These are phyloP conservation scores for Drosophila siamana DNA, from an alignment of 2,888 invertebrate genomes.

Conservation along the genomic window DNA sequence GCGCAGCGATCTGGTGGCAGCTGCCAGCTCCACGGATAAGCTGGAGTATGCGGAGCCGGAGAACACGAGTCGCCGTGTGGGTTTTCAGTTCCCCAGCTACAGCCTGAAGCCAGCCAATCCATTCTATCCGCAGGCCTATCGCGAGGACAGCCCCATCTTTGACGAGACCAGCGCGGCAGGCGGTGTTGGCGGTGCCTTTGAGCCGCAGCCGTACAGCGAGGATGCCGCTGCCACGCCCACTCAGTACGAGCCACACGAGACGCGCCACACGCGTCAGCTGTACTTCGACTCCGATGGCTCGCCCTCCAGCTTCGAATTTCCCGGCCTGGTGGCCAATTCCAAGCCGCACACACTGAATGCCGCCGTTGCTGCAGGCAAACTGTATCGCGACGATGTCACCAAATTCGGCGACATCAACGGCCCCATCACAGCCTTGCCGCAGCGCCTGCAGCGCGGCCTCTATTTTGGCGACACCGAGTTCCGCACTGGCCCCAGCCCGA, in stretches of 20 bases:
- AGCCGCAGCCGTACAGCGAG: constrained; percentile 80
- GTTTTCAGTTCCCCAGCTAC: constrained; percentile 85
- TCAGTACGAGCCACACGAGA: constrained; percentile 74
- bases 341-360: constrained; percentile 81
- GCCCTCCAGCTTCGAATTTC: constrained; percentile 83
- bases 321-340: constrained; percentile 80
- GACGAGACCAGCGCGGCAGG: constrained; percentile 66
- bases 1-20: constrained; percentile 69
- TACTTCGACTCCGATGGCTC: constrained; percentile 78
- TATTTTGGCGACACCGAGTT: constrained; percentile 83
- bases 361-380: constrained; percentile 73
- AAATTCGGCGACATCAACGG: constrained; percentile 85
- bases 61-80: constrained; percentile 83
- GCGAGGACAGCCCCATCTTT: constrained; percentile 84
- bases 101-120: constrained; percentile 83
- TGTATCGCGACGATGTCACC: constrained; percentile 85
- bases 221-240: constrained; percentile 63
- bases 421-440: constrained; percentile 84
- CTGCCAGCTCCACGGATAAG: constrained; percentile 62
- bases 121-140: constrained; percentile 85
- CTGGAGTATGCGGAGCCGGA: constrained; percentile 76
- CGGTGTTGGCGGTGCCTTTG: constrained; percentile 61
- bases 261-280: constrained; percentile 81
- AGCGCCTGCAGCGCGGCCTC: constrained; percentile 81
- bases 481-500: constrained; percentile 71